Conservation (phyloP, 2,113 vertebrate species). For the Oryzias melastigma region DNA sequence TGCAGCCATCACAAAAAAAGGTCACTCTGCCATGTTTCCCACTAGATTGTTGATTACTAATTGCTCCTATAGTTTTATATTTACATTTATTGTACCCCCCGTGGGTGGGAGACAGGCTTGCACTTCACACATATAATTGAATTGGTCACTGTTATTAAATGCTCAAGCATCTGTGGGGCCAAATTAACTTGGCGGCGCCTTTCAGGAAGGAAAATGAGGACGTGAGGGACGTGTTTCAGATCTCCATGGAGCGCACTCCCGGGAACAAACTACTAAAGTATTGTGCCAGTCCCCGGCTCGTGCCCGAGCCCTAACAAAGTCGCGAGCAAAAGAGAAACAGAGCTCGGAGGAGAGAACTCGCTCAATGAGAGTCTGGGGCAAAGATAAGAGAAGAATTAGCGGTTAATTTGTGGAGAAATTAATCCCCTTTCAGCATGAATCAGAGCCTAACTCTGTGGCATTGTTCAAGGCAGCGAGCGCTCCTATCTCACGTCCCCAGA, state of each 20-base stretch:
- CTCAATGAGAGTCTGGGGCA: slow-evolving; percentile 66
- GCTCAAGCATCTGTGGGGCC: slow-evolving; percentile 37
- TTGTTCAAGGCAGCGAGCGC: slow-evolving; percentile 61
- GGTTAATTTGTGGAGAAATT: slow-evolving; percentile 74
- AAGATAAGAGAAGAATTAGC: slow-evolving; percentile 77
- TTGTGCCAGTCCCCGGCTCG: slow-evolving; percentile 27
- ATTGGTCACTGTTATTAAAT: slow-evolving; percentile 50
- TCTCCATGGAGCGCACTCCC: slow-evolving; percentile 22
- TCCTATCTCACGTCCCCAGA: slow-evolving; percentile 74
- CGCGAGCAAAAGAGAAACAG: slow-evolving; percentile 17
- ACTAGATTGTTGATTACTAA: slow-evolving; percentile 2
- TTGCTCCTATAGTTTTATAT: background rate
- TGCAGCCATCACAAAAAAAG: slow-evolving; percentile 25
- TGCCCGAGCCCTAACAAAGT: slow-evolving; percentile 38
- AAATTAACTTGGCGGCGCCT: slow-evolving; percentile 33
- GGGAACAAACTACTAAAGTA: slow-evolving; percentile 30
- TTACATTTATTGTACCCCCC: slow-evolving; percentile 6
- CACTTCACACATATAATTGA: slow-evolving; percentile 44
- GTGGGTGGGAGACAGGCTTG: slow-evolving; percentile 6
- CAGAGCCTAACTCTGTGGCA: slow-evolving; percentile 47
- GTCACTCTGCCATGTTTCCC: slow-evolving; percentile 26
- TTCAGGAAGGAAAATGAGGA: slow-evolving; percentile 45
- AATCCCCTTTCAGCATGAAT: slow-evolving; percentile 72
- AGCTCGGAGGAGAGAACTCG: slow-evolving; percentile 25
- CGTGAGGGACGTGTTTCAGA: slow-evolving; percentile 37